Evolutionary conservation across 2,797 vertebrate genomes (phyloP).

Genomic region (Gallinago solitaria): DNA sequence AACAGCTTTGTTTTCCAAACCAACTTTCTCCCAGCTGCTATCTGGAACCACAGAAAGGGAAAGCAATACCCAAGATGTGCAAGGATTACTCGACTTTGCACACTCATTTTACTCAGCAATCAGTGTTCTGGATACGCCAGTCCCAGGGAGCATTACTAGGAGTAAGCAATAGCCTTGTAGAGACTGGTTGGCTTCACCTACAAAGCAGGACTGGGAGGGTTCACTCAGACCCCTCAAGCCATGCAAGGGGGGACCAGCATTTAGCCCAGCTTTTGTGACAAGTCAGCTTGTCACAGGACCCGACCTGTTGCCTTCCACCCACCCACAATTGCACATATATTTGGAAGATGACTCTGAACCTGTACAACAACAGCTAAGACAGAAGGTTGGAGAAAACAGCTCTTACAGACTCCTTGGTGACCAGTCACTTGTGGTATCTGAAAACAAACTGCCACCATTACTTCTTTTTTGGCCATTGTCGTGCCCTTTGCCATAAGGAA

Average conservation of each 20-base stretch:
- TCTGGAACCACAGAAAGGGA: slow-evolving; percentile 33
- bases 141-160: not conserved
- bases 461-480: not conserved
- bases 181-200: not conserved
- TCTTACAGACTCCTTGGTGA: not conserved
- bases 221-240: not conserved
- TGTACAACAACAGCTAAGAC: not conserved
- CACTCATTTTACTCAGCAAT: not conserved
- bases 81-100: slow-evolving; percentile 13
- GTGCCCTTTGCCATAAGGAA: not conserved
- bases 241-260: not conserved
- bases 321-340: not conserved
- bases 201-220: not conserved
- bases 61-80: not conserved
- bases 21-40: slow-evolving; percentile 58
- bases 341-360: not conserved
- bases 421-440: not conserved
- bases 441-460: not conserved
- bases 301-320: accelerated
- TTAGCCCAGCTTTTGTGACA: not conserved
- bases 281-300: not conserved
- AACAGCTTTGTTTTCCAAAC: slow-evolving; percentile 70
- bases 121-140: not conserved
- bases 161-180: not conserved
- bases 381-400: not conserved